phyloP scores from a whole-genome alignment of 2,113 vertebrate genomes.

The Hemibagrus wyckioides region DNA sequence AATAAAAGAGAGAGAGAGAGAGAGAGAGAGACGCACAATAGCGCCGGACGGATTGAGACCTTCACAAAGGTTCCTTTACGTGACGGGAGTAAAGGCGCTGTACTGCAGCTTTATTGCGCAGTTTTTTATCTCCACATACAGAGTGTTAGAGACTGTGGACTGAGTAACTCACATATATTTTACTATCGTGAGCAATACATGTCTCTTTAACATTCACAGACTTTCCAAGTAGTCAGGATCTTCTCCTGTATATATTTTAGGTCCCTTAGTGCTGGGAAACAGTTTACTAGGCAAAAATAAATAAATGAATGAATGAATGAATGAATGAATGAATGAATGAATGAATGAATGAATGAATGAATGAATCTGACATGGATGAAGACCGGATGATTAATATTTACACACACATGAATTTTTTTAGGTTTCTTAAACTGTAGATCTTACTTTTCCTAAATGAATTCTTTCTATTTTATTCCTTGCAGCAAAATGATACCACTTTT shows the following conservation, averaged over 20 bases:
- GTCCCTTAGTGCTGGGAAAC: too few species aligned
- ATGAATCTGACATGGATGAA: neutral
- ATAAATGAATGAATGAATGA: too few species aligned
- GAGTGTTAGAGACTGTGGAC: neutral
- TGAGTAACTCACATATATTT: neutral
- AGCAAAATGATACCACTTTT: neutral
- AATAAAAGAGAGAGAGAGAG: constrained; percentile 50
- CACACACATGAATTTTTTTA: neutral
- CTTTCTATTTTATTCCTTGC: neutral
- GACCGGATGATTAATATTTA: neutral
- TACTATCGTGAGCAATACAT: neutral
- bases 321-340: too few species aligned
- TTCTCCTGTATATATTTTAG: neutral
- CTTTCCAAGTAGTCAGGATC: neutral
- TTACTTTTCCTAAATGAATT: neutral
- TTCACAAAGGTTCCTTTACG: constrained; percentile 55
- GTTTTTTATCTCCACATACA: constrained; percentile 2
- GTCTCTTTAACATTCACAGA: neutral
- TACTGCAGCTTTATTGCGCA: constrained; percentile 40
- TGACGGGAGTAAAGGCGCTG: constrained; percentile 22
- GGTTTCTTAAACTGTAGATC: neutral
- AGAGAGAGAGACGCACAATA: constrained; percentile 28
- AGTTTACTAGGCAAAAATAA: too few species aligned
- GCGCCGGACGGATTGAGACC: constrained; percentile 36
- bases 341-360: too few species aligned